A percentile compares a stretch with the other conserved stretches of the same genome.
Evolutionary conservation across 2,797 vertebrate species (phyloP).

Genomic region (Peromyscus melanophrys): DNA sequence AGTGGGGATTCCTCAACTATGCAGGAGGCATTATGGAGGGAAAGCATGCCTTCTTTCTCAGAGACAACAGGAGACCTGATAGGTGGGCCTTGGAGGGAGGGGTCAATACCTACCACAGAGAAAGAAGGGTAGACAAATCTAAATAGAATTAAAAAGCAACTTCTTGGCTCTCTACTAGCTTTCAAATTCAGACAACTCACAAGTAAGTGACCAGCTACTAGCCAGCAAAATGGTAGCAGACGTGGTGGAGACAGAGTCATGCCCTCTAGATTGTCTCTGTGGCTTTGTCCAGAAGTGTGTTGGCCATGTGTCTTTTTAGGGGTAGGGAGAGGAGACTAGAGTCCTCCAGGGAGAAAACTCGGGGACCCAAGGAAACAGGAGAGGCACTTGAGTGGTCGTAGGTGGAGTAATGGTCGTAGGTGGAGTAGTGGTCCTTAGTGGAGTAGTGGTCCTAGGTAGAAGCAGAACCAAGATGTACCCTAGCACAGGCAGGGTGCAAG

Average conservation of each 20-base stretch:
- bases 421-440: no score
- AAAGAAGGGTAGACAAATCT: background rate
- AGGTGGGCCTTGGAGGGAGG: background rate
- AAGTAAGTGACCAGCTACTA: background rate
- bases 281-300: background rate
- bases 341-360: conserved; percentile 85
- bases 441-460: no score
- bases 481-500: background rate
- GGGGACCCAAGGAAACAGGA: background rate
- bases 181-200: conserved; percentile 27
- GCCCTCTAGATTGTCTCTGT: background rate
- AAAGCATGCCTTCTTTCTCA: background rate
- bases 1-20: background rate
- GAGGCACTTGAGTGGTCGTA: no score
- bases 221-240: background rate
- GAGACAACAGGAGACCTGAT: background rate
- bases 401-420: rapidly evolving
- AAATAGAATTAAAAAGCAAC: background rate
- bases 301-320: conserved; percentile 88
- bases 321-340: conserved; percentile 83
- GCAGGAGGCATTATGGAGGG: background rate
- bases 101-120: no score
- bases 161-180: background rate
- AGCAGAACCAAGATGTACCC: background rate
- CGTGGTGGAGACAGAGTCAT: background rate